phyloP scores from a whole-genome alignment of 2,888 invertebrate species.

The Lycia hirtaria region DNA sequence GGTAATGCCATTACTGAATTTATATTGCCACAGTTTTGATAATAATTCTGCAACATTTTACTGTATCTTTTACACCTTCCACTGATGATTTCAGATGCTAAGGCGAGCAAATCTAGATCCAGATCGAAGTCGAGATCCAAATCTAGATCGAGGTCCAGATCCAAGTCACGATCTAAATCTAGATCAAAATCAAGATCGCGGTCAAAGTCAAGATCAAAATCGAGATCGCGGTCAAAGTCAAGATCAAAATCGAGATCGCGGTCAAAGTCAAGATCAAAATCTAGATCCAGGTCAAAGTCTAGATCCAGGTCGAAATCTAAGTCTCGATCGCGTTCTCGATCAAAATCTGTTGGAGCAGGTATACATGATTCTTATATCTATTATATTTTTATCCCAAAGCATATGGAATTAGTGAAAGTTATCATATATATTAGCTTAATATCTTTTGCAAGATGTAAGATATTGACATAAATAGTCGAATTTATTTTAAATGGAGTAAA shows the following conservation, averaged over 20 bases:
- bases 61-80: neutral
- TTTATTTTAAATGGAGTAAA: too few relatives aligned
- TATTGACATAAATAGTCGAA: too few relatives aligned
- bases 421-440: too few relatives aligned
- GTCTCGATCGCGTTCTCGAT: constrained; percentile 54
- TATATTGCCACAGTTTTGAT: too few relatives aligned
- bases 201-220: constrained; percentile 46
- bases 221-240: constrained; percentile 48
- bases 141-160: constrained; percentile 45
- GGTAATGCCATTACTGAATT: too few relatives aligned
- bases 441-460: too few relatives aligned
- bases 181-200: constrained; percentile 46
- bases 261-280: constrained; percentile 46
- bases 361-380: neutral
- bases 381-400: neutral
- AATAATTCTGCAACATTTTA: too few relatives aligned
- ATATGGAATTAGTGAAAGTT: too few relatives aligned
- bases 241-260: constrained; percentile 46
- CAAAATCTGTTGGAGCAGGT: constrained; percentile 55
- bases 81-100: too few relatives aligned
- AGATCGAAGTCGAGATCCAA: constrained; percentile 35
- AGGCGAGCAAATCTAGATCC: constrained; percentile 9
- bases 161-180: constrained; percentile 49
- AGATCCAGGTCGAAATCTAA: constrained; percentile 39
- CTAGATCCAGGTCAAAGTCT: too few relatives aligned